Evolutionary conservation across 1,140 invertebrate species (phyloP).

Genomic region (Parapsyche elsis): DNA sequence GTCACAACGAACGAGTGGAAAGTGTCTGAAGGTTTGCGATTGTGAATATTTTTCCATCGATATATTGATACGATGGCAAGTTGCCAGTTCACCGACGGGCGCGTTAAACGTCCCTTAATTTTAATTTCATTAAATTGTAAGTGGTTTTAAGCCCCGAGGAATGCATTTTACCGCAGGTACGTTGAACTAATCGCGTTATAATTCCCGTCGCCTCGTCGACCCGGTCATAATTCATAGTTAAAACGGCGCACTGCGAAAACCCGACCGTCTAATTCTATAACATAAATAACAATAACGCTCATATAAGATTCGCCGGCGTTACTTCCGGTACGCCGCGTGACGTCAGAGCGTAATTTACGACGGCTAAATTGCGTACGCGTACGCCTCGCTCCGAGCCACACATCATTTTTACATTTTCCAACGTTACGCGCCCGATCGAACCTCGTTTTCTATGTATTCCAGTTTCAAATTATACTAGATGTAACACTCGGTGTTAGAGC

Average conservation of each 20-base stretch:
- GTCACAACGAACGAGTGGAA: no score
- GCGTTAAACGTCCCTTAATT: no score
- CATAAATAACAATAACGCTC: constrained; percentile 18
- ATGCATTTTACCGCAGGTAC: not conserved
- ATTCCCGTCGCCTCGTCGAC: not conserved
- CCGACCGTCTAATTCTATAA: constrained; percentile 17
- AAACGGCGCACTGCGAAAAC: not conserved
- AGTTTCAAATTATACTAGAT: no score
- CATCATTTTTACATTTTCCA: not conserved
- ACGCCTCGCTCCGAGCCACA: not conserved
- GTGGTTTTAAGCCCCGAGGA: no score
- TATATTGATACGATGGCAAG: no score
- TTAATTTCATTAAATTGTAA: no score
- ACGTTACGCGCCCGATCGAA: not conserved
- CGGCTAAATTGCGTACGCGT: not conserved
- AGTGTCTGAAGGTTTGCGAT: no score
- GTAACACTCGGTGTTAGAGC: no score
- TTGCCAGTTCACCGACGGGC: no score
- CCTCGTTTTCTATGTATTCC: no score
- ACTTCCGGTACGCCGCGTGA: not conserved
- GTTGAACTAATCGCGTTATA: constrained; percentile 9
- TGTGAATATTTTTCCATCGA: no score
- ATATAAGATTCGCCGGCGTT: not conserved
- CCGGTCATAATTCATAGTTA: constrained; percentile 5
- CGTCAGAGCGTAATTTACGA: not conserved